These are phyloP conservation scores for Balanococcus diminutus DNA, from an alignment of 2,888 invertebrate species.

Conservation along the genomic window DNA sequence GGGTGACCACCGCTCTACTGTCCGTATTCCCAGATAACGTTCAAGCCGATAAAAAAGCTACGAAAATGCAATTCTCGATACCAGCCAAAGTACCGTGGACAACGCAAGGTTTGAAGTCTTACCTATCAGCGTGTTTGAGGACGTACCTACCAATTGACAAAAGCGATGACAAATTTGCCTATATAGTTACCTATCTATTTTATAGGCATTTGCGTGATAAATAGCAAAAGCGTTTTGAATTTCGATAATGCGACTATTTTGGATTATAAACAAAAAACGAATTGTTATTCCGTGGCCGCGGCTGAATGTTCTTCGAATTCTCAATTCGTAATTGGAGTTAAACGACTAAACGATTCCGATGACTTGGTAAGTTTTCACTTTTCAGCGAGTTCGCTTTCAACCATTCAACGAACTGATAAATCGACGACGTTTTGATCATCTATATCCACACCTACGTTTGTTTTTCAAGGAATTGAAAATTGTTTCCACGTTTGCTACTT, in stretches of 20 bases:
- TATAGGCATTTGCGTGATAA: constrained; percentile 60
- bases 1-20: constrained; percentile 59
- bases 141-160: too few relatives aligned
- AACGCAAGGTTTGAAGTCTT: constrained; percentile 58
- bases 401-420: not conserved
- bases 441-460: not conserved
- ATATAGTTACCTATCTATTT: not conserved
- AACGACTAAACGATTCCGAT: constrained; percentile 55
- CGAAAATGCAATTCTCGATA: constrained; percentile 57
- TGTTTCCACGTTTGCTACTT: not conserved
- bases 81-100: constrained; percentile 59
- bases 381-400: not conserved
- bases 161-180: too few relatives aligned
- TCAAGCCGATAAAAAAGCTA: constrained; percentile 59
- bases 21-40: constrained; percentile 59
- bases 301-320: constrained; percentile 59
- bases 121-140: not conserved
- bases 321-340: constrained; percentile 59
- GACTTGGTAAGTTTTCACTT: constrained; percentile 58
- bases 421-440: not conserved
- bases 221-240: constrained; percentile 58
- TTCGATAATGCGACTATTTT: constrained; percentile 59
- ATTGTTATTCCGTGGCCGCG: constrained; percentile 59
- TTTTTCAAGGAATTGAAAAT: not conserved
- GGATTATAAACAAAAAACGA: constrained; percentile 54